Evolutionary conservation across 1,140 invertebrate genomes (phyloP).

Genomic region (Lerema accius): DNA sequence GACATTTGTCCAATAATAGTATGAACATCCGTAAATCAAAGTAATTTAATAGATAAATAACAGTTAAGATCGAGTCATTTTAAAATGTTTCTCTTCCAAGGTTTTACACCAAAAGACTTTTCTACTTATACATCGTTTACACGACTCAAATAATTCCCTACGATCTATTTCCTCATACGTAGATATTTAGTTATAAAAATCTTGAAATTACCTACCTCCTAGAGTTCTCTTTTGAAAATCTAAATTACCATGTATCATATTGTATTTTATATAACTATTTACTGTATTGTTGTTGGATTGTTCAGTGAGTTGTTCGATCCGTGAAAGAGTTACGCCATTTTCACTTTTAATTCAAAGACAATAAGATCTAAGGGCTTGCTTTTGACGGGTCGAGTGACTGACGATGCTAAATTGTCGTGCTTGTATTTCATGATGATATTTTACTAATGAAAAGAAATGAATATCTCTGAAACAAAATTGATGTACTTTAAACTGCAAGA

Average conservation of each 20-base stretch:
- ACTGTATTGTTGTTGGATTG: slow-evolving; percentile 24
- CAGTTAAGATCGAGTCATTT: neutral
- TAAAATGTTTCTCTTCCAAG: slow-evolving; percentile 17
- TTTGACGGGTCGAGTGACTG: slow-evolving; percentile 2
- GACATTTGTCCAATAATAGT: neutral
- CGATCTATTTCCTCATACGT: slow-evolving; percentile 13
- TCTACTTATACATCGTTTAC: slow-evolving; percentile 1
- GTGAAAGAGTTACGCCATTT: slow-evolving; percentile 14
- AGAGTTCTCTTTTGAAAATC: slow-evolving; percentile 23
- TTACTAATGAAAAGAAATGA: neutral
- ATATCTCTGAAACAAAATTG: too few relatives aligned
- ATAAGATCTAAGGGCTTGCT: slow-evolving; percentile 26
- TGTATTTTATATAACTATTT: slow-evolving; percentile 32
- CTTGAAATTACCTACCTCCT: slow-evolving; percentile 31
- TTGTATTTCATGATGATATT: slow-evolving; percentile 21
- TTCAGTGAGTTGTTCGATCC: slow-evolving; percentile 4
- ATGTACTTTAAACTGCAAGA: too few relatives aligned
- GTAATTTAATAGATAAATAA: neutral
- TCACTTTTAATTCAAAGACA: slow-evolving; percentile 25
- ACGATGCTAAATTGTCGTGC: slow-evolving; percentile 15
- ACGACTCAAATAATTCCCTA: neutral
- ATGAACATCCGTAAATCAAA: neutral
- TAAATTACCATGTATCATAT: slow-evolving; percentile 14
- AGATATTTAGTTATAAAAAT: slow-evolving; percentile 17
- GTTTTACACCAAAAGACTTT: slow-evolving; percentile 9